Conservation (phyloP, 1,140 invertebrate species). For the Drosophila tristis region DNA sequence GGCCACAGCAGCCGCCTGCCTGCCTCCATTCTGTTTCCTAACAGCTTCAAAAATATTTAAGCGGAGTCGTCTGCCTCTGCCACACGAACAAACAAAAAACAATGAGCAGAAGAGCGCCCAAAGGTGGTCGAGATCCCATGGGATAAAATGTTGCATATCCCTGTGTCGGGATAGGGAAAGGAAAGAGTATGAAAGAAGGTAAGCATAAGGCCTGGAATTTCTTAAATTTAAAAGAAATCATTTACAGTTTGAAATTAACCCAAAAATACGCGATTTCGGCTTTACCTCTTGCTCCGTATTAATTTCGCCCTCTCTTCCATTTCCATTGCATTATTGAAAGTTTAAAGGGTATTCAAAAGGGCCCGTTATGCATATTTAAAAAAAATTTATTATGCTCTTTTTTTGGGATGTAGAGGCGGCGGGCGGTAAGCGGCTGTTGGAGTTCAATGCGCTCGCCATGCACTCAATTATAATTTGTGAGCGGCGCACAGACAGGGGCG, state of each 20-base stretch:
- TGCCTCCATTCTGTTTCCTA: neutral
- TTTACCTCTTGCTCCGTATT: too few relatives aligned
- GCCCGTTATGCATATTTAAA: too few relatives aligned
- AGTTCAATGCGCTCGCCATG: slow-evolving; percentile 74
- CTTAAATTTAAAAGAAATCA: too few relatives aligned
- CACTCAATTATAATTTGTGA: slow-evolving; percentile 79
- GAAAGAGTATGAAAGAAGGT: too few relatives aligned
- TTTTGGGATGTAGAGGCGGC: too few relatives aligned
- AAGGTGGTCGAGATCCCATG: slow-evolving; percentile 1
- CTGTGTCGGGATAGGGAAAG: neutral
- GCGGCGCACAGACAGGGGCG: slow-evolving; percentile 51
- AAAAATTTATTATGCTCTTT: too few relatives aligned
- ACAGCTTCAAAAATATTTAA: slow-evolving; percentile 25
- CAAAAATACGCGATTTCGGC: too few relatives aligned
- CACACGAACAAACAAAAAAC: neutral
- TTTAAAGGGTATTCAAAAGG: too few relatives aligned
- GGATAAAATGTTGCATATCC: neutral
- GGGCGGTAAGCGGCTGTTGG: neutral
- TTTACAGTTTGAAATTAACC: too few relatives aligned
- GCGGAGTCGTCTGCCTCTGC: neutral
- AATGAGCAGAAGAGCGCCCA: slow-evolving; percentile 1
- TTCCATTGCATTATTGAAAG: too few relatives aligned
- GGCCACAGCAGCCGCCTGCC: slow-evolving; percentile 27
- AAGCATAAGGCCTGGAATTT: too few relatives aligned
- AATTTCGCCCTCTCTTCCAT: too few relatives aligned